Conservation (phyloP, 2,888 invertebrate genomes). For the Watsonalla binaria region DNA sequence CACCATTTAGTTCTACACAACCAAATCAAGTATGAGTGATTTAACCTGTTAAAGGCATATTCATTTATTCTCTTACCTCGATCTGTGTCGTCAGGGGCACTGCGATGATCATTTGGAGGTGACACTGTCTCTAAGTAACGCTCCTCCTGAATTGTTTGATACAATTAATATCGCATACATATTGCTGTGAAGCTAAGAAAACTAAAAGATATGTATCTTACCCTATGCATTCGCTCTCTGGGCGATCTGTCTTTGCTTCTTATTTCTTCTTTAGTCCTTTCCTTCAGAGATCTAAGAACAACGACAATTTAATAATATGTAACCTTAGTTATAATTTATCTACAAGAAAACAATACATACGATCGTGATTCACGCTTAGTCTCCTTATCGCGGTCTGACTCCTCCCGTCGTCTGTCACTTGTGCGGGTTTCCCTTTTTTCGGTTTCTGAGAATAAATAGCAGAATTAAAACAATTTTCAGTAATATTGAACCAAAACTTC, state of each 20-base stretch:
- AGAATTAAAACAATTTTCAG: not conserved
- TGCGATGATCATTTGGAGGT: constrained; percentile 76
- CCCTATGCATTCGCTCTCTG: constrained; percentile 65
- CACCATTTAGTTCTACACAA: not conserved
- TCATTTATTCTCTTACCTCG: constrained; percentile 46
- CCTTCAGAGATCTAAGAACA: constrained; percentile 67
- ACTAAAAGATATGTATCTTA: constrained; percentile 39
- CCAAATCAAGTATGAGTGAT: constrained; percentile 1
- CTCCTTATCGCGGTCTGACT: constrained; percentile 64
- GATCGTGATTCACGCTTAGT: constrained; percentile 64
- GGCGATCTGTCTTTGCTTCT: constrained; percentile 78
- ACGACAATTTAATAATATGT: constrained; percentile 1
- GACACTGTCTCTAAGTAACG: constrained; percentile 70
- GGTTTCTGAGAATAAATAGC: constrained; percentile 30
- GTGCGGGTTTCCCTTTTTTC: constrained; percentile 59
- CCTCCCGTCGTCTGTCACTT: constrained; percentile 62
- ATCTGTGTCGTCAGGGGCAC: constrained; percentile 68
- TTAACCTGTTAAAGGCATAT: too few species aligned
- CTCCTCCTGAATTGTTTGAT: constrained; percentile 52
- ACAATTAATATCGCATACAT: not conserved
- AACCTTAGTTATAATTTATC: too few species aligned
- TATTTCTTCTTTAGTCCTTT: constrained; percentile 80
- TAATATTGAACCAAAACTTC: too few species aligned
- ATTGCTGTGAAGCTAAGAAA: constrained; percentile 13
- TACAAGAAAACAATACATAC: constrained; percentile 40